Evolutionary conservation across 2,797 vertebrate genomes (phyloP).

Genomic region (Gallirallus australis): DNA sequence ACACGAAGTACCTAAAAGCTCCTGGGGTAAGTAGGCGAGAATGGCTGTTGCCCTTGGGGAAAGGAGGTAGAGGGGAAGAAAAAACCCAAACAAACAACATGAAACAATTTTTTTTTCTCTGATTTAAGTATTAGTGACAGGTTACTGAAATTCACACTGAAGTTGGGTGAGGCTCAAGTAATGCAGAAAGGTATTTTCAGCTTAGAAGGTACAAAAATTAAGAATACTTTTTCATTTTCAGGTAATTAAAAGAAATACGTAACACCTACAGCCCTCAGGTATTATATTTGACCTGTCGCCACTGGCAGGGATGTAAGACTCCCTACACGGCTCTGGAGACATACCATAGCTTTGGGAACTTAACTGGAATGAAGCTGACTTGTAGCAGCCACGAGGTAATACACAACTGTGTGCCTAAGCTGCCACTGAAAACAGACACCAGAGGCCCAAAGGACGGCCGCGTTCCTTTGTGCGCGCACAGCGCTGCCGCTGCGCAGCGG

Average conservation of each 20-base stretch:
- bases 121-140: background rate
- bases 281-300: background rate
- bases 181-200: background rate
- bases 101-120: background rate
- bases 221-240: background rate
- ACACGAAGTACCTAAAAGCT: slow-evolving; percentile 97
- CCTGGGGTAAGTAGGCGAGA: slow-evolving; percentile 96
- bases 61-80: background rate
- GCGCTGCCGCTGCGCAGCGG: background rate
- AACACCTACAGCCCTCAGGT: background rate
- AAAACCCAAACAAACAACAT: background rate
- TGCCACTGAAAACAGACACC: background rate
- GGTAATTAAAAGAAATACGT: background rate
- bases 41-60: slow-evolving; percentile 93
- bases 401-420: background rate
- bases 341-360: background rate
- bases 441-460: background rate
- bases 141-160: background rate
- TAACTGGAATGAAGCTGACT: background rate
- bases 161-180: background rate
- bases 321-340: background rate
- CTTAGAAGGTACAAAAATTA: background rate
- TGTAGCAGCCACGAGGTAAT: background rate
- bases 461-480: background rate
- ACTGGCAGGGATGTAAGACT: background rate